Evolutionary conservation across 2,797 vertebrate genomes (phyloP).

Genomic region (Moxostoma hubbsi): DNA sequence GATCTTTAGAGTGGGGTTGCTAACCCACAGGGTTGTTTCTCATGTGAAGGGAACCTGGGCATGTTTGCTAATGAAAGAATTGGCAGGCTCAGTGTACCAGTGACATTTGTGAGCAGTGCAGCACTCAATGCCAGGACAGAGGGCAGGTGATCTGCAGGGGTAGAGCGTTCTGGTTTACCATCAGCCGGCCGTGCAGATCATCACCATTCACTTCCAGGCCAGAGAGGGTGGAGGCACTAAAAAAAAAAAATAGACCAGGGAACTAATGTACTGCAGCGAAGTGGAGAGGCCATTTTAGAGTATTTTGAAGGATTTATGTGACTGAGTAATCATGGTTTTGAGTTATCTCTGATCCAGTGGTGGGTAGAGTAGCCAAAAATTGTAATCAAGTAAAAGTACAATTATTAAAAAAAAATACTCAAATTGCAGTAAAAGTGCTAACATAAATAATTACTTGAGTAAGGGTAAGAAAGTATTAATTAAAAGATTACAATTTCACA

Average conservation of each 20-base stretch:
- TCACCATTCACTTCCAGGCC: not conserved
- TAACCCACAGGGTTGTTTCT: slow-evolving; percentile 41
- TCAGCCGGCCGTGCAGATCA: slow-evolving; percentile 36
- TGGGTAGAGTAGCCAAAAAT: too few species aligned
- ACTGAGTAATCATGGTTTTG: slow-evolving; percentile 34
- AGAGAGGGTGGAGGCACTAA: slow-evolving; percentile 23
- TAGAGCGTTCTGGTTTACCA: slow-evolving; percentile 34
- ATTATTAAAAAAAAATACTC: too few species aligned
- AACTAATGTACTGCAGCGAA: slow-evolving; percentile 46
- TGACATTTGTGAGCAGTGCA: slow-evolving; percentile 51
- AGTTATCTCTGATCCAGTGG: slow-evolving; percentile 13
- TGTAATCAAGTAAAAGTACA: too few species aligned
- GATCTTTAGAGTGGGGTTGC: slow-evolving; percentile 33
- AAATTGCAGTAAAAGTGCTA: too few species aligned
- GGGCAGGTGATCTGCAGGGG: slow-evolving; percentile 31
- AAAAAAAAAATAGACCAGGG: slow-evolving; percentile 6
- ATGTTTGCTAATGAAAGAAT: slow-evolving; percentile 57
- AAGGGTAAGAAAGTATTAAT: too few species aligned
- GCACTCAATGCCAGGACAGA: slow-evolving; percentile 30
- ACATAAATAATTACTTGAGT: too few species aligned
- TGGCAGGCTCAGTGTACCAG: slow-evolving; percentile 45
- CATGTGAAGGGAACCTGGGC: slow-evolving; percentile 43
- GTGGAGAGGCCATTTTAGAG: slow-evolving; percentile 56
- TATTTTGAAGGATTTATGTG: slow-evolving; percentile 52
- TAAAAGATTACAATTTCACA: too few species aligned